Conservation (phyloP, 2,888 invertebrate species). For the Hipparchia semele region DNA sequence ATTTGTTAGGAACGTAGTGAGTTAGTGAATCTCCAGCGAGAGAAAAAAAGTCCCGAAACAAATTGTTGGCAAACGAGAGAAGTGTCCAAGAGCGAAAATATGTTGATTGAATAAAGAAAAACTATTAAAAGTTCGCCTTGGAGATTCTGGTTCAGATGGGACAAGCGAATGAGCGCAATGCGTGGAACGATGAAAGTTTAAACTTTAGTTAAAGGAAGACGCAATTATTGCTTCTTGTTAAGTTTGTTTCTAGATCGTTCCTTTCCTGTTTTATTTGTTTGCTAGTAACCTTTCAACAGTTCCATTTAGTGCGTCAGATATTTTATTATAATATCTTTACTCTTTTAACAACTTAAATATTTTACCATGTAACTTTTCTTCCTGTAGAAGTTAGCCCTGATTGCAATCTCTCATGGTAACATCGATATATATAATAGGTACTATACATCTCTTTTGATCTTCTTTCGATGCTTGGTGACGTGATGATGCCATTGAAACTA, state of each 20-base stretch:
- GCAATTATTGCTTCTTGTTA: constrained; percentile 42
- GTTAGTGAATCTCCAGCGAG: constrained; percentile 58
- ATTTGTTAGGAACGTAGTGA: constrained; percentile 67
- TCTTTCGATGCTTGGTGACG: no score
- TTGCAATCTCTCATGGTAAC: no score
- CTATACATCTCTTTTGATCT: no score
- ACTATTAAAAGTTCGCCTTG: constrained; percentile 77
- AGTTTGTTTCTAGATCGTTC: constrained; percentile 39
- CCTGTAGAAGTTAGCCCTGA: no score
- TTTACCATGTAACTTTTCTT: no score
- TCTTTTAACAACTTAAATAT: background rate
- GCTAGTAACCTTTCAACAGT: constrained; percentile 22
- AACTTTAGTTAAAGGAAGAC: constrained; percentile 43
- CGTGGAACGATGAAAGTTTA: constrained; percentile 50
- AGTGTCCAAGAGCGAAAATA: constrained; percentile 80
- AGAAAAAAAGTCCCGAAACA: constrained; percentile 77
- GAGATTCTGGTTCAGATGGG: constrained; percentile 68
- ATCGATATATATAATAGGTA: no score
- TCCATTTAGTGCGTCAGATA: constrained; percentile 4
- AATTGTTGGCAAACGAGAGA: constrained; percentile 78
- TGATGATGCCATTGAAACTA: no score
- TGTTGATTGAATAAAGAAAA: constrained; percentile 83
- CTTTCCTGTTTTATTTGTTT: constrained; percentile 37
- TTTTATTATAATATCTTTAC: background rate
- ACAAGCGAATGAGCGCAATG: constrained; percentile 63